Evolutionary conservation across 2,797 vertebrate genomes (phyloP), one percentile per base, ranked within the genome.

Genomic region (Craterocephalus amniculus): DNA sequence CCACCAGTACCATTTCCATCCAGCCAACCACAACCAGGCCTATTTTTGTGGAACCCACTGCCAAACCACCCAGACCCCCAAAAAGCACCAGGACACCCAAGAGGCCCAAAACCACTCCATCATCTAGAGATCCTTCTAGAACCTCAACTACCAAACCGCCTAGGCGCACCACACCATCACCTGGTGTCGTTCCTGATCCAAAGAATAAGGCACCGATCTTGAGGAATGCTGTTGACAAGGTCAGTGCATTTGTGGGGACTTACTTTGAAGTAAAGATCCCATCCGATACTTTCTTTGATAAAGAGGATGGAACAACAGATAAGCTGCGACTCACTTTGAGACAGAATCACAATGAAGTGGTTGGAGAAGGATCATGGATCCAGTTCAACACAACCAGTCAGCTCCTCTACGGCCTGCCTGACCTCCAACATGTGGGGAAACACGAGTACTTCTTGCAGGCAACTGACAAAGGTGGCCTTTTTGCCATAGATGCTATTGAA

Each of bases 221-320:
- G 65, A 95, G 94, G 0, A 99, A 99, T 87, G 95, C 97, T 29
- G 96, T 99, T 0, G 98, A 99, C 87, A 95, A 95, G 82, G 97
- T 99, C 0, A 96, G 96, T 0, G 96, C 97, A 0, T 93, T 96
- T 92, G 95, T 97, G 11, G 98, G 98, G 32, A 99, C 98, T 0
- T 99, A 99, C 70, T 99, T 99, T 0, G 98, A 99, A 79, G 96
- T 99, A n/a, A 99, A 99, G 89, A 97, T 99, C 83, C 97, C 97
- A 0, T 95, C 95, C 0, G 97, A 99, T 72, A 99, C 97, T 0
- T 99, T 99, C 93, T 99, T 97, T 0, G 98, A 99, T 76, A 91
- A 92, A 22, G 96, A 99, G 48, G 98, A 99, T 7, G 98, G 97
- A 43, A 97, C 97, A n/a, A 99, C 97, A 0, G 98, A 99, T 86